Evolutionary conservation across 2,888 invertebrate genomes (phyloP), one percentile per base, ranked within the genome.

Genomic region (Gnatocerus cornutus): DNA sequence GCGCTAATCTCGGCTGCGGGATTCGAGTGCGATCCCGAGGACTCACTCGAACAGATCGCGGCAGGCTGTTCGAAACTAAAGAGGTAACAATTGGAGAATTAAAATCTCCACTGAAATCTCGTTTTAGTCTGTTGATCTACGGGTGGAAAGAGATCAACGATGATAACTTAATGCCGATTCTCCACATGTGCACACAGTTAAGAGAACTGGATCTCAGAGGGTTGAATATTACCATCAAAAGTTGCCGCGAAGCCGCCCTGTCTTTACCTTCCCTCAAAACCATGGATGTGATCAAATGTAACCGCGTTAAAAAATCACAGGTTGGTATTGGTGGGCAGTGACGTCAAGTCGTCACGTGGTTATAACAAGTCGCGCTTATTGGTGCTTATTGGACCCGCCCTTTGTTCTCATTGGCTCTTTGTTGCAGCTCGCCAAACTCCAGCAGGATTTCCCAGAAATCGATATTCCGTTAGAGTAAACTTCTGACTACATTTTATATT

Each of bases 131-230:
- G 14, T 71, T 72, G 45, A 77, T 80, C 50, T 77, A 78, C 58
- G 79, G 79, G 29, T 80, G 81, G 79, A 79, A 78, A 56, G 78
- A 78, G 66, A 75, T 81, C 48, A 80, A 76, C 58, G 81, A 81
- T 67, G 78, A 79, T 13, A 77, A 79, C 69, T 68, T 81, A 30
- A 73, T 78, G 71, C 78, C 79, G 9, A 76, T 80, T 21, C 66
- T 81, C 68, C 78, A 79, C 55, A 75, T 77, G 73, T 79, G 79
- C 55, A 78, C 76, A 4, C 76, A 79, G 68, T 64, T 81, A 21
- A 77, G 74, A 65, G 72, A 73, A 29, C 68, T 81, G 4, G 78
- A 78, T 67, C 74, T 81, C 45, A 71, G 78, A 59, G 78, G 77
- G 10, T 64, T 78, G 9, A 77, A 78, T 71, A 79, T 81, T 63